Evolutionary conservation across 2,888 invertebrate species (phyloP).

Genomic region (Aleiodes leptofemur): DNA sequence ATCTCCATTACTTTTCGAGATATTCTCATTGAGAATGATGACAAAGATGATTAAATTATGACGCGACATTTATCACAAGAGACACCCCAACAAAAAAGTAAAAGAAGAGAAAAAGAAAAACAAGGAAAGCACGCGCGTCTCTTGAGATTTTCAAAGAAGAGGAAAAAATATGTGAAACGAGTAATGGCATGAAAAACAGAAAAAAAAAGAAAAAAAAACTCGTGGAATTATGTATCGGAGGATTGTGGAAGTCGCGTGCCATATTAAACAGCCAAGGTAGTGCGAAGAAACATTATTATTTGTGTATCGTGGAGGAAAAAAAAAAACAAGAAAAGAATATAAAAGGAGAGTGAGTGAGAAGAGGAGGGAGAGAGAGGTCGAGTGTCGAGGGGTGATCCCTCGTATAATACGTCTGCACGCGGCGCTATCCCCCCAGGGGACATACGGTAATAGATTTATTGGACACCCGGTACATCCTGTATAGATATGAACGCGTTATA

Average conservation of each 20-base stretch:
- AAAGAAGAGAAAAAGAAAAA: neutral
- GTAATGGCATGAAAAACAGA: conserved; percentile 32
- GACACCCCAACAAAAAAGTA: neutral
- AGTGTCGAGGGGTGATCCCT: conserved; percentile 45
- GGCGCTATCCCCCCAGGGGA: conserved; percentile 65
- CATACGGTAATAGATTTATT: conserved; percentile 74
- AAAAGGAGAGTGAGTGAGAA: conserved; percentile 16
- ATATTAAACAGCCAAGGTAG: conserved; percentile 10
- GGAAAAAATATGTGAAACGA: conserved; percentile 55
- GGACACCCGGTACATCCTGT: conserved; percentile 70
- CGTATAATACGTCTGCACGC: conserved; percentile 45
- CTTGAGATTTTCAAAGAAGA: conserved; percentile 56
- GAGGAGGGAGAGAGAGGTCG: conserved; percentile 38
- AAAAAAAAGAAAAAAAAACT: neutral
- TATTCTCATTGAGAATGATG: too few relatives aligned
- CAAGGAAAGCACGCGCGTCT: conserved; percentile 43
- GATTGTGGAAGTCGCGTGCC: conserved; percentile 39
- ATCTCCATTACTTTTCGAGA: too few relatives aligned
- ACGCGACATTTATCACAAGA: conserved; percentile 29
- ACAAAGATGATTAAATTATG: conserved; percentile 27
- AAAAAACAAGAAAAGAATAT: conserved; percentile 36
- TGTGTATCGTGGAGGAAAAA: conserved; percentile 29
- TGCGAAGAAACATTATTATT: conserved; percentile 23
- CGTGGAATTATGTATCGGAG: conserved; percentile 16
- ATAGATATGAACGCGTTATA: conserved; percentile 68